These are phyloP conservation scores for Ficedula albicollis DNA, from an alignment of 2,797 vertebrate genomes.

Conservation along the genomic window DNA sequence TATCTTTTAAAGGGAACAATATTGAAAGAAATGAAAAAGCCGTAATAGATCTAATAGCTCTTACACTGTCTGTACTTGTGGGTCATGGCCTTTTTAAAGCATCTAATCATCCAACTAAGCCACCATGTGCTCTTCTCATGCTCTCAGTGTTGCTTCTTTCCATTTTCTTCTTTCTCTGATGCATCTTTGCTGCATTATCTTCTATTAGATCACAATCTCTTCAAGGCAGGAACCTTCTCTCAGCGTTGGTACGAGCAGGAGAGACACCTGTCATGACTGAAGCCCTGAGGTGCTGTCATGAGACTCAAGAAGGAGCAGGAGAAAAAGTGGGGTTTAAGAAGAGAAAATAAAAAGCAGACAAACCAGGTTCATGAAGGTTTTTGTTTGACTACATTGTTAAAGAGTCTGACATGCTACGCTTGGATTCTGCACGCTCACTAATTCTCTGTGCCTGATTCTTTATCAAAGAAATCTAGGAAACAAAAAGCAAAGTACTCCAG, in stretches of 20 bases:
- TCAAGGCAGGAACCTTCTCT: background rate
- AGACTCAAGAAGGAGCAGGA: background rate
- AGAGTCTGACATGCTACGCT: rapidly evolving
- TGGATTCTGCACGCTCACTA: background rate
- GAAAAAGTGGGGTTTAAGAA: background rate
- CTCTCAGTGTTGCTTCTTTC: background rate
- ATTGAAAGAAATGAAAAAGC: background rate
- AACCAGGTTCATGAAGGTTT: rapidly evolving
- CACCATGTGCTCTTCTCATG: background rate
- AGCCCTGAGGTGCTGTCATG: background rate
- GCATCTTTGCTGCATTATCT: background rate
- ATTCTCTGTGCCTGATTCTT: background rate
- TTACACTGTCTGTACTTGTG: background rate
- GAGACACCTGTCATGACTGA: background rate
- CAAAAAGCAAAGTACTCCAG: background rate
- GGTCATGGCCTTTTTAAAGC: background rate
- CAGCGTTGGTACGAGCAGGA: background rate
- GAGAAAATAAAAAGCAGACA: background rate
- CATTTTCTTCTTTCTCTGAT: background rate
- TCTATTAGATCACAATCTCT: background rate
- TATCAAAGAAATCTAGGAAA: background rate
- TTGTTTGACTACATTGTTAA: background rate
- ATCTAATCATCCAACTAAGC: background rate
- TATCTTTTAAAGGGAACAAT: background rate
- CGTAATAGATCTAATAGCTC: background rate